These are phyloP conservation scores for Orcinus orca DNA, from an alignment of 2,113 vertebrate genomes.

Conservation along the genomic window DNA sequence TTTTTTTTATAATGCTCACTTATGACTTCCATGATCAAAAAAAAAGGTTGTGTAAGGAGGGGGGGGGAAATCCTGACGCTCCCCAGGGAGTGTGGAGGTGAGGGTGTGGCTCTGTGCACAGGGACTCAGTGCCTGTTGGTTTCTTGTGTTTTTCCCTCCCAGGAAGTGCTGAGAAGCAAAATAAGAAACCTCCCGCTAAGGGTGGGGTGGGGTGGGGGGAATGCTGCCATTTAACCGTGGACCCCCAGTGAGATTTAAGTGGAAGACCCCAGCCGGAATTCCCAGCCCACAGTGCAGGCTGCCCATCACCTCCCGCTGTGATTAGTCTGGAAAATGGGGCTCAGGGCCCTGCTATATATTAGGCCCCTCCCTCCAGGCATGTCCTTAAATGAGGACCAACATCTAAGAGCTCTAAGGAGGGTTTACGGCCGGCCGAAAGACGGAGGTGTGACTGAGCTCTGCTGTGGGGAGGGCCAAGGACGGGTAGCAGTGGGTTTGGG, in stretches of 20 bases:
- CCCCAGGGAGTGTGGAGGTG: neutral
- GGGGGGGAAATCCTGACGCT: neutral
- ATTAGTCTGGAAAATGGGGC: neutral
- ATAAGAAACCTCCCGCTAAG: neutral
- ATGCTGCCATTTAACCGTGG: neutral
- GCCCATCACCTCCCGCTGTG: neutral
- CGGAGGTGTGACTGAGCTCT: neutral
- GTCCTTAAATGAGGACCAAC: neutral
- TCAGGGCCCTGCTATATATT: neutral
- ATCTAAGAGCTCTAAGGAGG: rapidly evolving
- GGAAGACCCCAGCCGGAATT: neutral
- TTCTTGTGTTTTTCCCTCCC: neutral
- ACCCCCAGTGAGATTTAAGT: neutral
- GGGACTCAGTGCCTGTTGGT: neutral
- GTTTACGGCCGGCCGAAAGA: no score
- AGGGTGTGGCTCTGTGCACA: neutral
- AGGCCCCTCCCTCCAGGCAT: neutral
- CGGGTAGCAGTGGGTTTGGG: neutral
- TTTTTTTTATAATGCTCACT: neutral
- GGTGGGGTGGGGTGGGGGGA: no score
- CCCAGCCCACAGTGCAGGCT: neutral
- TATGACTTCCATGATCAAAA: neutral
- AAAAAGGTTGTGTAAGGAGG: neutral
- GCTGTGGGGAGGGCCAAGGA: neutral
- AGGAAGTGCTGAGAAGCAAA: neutral